Evolutionary conservation across 2,113 vertebrate species (phyloP), one percentile per base, ranked within the genome.

Genomic region (Progne subis): DNA sequence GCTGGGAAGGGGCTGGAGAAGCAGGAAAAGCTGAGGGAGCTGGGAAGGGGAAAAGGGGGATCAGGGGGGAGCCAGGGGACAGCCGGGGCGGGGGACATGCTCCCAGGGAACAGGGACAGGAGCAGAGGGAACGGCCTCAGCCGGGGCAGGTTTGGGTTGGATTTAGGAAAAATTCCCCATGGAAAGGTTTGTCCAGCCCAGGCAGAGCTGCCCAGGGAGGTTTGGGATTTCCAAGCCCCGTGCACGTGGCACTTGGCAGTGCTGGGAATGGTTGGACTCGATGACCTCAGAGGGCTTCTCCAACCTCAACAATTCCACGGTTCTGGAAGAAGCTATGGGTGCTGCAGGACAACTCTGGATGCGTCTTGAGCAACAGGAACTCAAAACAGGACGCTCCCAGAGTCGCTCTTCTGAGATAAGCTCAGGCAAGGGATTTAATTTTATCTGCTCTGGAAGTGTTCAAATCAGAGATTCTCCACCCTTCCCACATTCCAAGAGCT

Each of bases 121-220:
- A 56, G 29, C 2, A 56, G 41, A 34, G 57, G 20, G 43, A 70
- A 79, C 4, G 1, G 41, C 65, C 56, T 25, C 74, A n/a, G 21
- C 37, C 26, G 52, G 63, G 15, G 14, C 41, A 85, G n/a, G 5
- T 0, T 2, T 2, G 8, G 53, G 7, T 2, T 25, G 57, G 34
- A 56, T 0, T 6, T 5, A 4, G 15, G 34, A 3, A 5, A 46
- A 65, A 81, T 39, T 67, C 32, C 5, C 2, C 32, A 5, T n/a
- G 20, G 21, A 37, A 23, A 57, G 4, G 43, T 11, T 0, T 18
- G 6, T 12, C 1, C 4, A 6, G 31, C 37, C 1, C 4, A 32
- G 72, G 44, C 28, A 14, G 1, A 19, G 29, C 39, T 82, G 34
- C 23, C n/a, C 64, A 82, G 23, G 34, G 43, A 47, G 16, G 0